phyloP scores from a whole-genome alignment of 1,140 invertebrate species.

The Zaprionus lachaisei region DNA sequence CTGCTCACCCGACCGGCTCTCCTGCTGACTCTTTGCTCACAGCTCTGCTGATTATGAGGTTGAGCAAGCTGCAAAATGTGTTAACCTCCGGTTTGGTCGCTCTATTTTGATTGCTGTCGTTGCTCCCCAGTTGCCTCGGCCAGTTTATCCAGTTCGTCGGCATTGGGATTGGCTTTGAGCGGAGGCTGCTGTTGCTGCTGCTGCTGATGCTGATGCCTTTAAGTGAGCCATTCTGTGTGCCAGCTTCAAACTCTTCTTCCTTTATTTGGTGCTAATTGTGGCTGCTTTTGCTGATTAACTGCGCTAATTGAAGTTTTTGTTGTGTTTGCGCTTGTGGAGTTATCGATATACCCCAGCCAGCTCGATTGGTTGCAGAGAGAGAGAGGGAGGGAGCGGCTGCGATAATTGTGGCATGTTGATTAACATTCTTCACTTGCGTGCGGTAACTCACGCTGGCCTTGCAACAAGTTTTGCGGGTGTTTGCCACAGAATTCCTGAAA shows the following conservation, averaged over 20 bases:
- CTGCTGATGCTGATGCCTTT: constrained; percentile 2
- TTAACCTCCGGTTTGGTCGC: constrained; percentile 47
- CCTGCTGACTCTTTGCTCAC: constrained; percentile 29
- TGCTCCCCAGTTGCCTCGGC: neutral
- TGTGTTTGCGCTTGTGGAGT: constrained; percentile 20
- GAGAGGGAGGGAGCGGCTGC: neutral
- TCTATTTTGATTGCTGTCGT: constrained; percentile 37
- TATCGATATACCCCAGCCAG: constrained; percentile 41
- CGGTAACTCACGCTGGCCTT: neutral
- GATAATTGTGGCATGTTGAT: constrained; percentile 16
- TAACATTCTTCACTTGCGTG: constrained; percentile 7
- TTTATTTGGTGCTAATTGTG: constrained; percentile 72
- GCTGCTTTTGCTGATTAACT: constrained; percentile 60
- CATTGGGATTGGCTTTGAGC: constrained; percentile 11
- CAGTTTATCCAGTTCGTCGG: constrained; percentile 40
- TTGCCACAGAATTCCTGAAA: constrained; percentile 1
- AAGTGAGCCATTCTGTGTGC: constrained; percentile 40
- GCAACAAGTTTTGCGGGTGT: neutral
- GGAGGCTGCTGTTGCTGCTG: neutral
- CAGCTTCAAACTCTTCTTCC: constrained; percentile 1
- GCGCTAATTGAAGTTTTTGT: constrained; percentile 64
- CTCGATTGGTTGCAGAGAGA: constrained; percentile 10
- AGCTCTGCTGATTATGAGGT: constrained; percentile 63
- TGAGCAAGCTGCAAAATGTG: constrained; percentile 63
- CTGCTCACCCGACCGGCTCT: neutral